Evolutionary conservation across 2,113 vertebrate genomes (phyloP).

Genomic region (Rhodinocichla rosea): DNA sequence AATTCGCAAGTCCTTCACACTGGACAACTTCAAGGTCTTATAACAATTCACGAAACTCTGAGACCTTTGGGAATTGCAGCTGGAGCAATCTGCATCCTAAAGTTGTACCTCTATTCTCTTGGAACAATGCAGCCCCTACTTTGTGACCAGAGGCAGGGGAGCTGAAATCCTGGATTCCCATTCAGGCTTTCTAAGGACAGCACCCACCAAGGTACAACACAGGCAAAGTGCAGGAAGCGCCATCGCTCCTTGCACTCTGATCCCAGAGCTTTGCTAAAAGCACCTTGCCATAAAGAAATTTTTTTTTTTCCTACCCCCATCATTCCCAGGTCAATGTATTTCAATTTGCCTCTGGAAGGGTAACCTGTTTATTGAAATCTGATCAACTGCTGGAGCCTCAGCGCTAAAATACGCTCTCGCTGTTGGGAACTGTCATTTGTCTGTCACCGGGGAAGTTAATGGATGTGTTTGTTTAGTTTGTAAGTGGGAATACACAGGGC

Average conservation of each 20-base stretch:
- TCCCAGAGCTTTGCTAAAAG: background rate
- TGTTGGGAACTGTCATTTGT: slow-evolving; percentile 63
- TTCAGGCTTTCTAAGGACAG: background rate
- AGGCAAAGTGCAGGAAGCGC: background rate
- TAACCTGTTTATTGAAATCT: slow-evolving; percentile 57
- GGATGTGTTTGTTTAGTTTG: slow-evolving; percentile 67
- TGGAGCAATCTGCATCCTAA: slow-evolving; percentile 3
- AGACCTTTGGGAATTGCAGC: background rate
- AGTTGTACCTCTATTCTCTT: background rate
- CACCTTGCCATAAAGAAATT: background rate
- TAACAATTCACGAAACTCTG: background rate
- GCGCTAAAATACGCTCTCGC: slow-evolving; percentile 1
- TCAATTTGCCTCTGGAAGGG: background rate
- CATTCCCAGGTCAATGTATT: background rate
- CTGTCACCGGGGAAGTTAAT: slow-evolving; percentile 59
- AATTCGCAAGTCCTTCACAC: rapidly evolving
- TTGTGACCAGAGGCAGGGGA: background rate
- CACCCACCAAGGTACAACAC: background rate
- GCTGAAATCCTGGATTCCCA: background rate
- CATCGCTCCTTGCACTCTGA: background rate
- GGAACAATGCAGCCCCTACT: background rate
- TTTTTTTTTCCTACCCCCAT: background rate
- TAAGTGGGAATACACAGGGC: slow-evolving; percentile 48
- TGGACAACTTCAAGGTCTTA: background rate
- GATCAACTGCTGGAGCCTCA: slow-evolving; percentile 20